Evolutionary conservation across 2,888 invertebrate genomes (phyloP), one percentile per base, ranked within the genome.

Genomic region (Metallyticus violacea): DNA sequence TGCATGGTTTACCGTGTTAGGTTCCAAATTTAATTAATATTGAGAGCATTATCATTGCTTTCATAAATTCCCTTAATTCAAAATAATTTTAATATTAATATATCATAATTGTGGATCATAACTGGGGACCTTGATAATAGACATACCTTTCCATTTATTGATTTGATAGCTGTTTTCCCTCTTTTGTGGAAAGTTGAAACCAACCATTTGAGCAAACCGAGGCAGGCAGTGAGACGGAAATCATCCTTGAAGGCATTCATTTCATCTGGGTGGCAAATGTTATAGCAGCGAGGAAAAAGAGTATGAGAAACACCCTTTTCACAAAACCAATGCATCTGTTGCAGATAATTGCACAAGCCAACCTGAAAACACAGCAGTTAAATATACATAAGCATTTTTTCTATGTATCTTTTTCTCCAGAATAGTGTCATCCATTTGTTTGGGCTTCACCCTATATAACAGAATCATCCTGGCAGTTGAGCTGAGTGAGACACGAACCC

Each of bases 171-270:
- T 89, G 94, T 93, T 26, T 89, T 89, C 26, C 94, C 94, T 84
- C 93, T 93, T 0, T 90, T 91, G 88, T 93, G 93, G 85, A 94
- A 92, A 79, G 93, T 93, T 85, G 93, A 93, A 0, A 95, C 93
- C 85, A 98, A 92, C 94, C 96, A 96, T 91, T 97, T 96, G 78
- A 99, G 92, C 81, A 97, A 92, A 89, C 96, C 95, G 89, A 97
- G 94, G 91, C 98, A 98, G 1, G 98, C 97, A 0, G 98, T 98
- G 89, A 97, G 93, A 90, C 97, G 95, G 91, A 96, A 99, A 92
- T 99, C 98, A 88, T 98, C 97, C 88, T 97, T 93, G 90, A 97
- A 97, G 87, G 96, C 96, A 89, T 95, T 94, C 90, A 96, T 93
- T 90, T 97, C 97, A 89, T 97, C 97, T 0, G 95, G 94, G 90